These are phyloP conservation scores for Porites rus DNA, from an alignment of 92 coral and sea anemone species.

Conservation along the genomic window DNA sequence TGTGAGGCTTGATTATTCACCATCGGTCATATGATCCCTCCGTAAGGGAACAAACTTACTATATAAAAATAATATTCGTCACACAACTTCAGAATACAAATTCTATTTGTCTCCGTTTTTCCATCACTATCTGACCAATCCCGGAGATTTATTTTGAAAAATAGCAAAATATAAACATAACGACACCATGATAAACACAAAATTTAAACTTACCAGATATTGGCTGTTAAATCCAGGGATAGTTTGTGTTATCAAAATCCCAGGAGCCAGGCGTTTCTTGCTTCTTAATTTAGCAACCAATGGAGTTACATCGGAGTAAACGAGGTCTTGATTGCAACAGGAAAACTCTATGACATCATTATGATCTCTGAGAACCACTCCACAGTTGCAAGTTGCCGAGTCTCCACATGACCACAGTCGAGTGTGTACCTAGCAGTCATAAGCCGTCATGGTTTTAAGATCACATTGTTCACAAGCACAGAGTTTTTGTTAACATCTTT, in stretches of 20 bases:
- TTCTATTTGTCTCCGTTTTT: no score
- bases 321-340: constrained; percentile 31
- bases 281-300: not conserved
- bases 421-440: constrained; percentile 38
- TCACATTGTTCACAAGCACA: no score
- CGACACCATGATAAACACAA: no score
- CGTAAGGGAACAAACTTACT: no score
- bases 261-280: not conserved
- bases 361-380: constrained; percentile 42
- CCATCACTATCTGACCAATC: not conserved
- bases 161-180: not conserved
- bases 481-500: no score
- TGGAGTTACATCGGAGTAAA: not conserved
- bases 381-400: constrained; percentile 45
- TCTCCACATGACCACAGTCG: constrained; percentile 38
- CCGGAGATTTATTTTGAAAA: not conserved
- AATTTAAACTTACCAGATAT: not conserved
- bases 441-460: no score
- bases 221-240: not conserved
- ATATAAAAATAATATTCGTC: no score
- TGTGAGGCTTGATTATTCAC: no score
- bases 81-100: no score
- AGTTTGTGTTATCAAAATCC: not conserved
- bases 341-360: constrained; percentile 57
- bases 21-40: no score